Evolutionary conservation across 1,140 invertebrate species (phyloP), one percentile per base, ranked within the genome.

Genomic region (Adelges cooleyi): DNA sequence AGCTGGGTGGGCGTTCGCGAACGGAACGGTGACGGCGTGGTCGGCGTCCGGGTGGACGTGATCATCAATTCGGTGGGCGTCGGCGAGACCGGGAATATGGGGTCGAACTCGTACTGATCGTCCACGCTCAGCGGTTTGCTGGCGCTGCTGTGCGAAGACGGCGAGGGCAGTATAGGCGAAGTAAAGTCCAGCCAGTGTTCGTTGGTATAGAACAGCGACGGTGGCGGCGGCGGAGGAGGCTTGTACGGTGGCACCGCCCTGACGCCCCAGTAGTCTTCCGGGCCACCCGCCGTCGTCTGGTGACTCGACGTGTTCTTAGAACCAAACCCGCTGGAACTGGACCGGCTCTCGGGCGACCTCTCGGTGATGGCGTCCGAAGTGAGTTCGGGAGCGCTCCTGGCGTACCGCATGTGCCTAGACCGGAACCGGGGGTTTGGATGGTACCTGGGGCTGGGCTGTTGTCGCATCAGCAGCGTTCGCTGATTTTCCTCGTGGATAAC

Each of bases 21-120:
- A 5, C 65, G 53, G 6, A 54, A 54, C 3, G 51, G 27, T 13
- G 66, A 56, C 23, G 67, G 67, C 15, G 48, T 68, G 20, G 65
- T 20, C 4, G 52, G 51, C 17, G 54, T 29, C 13, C 42, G 48
- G 5, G 2, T 5, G 11, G 38, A 25, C 17, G 66, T 65, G 13
- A 69, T 84, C 15, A 68, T 69, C 0, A 81, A 79, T 0, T 84
- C 84, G 17, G 84, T 84, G 2, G 84, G 83, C 25, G 83, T 84
- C n/a, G 88, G 86, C 10, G 87, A 85, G 20, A 86, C 86, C 38
- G 82, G 82, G 9, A 82, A 82, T 1, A 82, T 81, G 15, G 84
- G 84, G 75, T 94, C 90, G 77, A 94, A 95, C 76, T 95, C 92
- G 76, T 95, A 96, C 74, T 95, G 92, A 49, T 90, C 91, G 75